A percentile compares a stretch with the other conserved stretches of the same genome.
phyloP scores from a whole-genome alignment of 2,797 vertebrate genomes.

The Chaenodraco wilsoni region DNA sequence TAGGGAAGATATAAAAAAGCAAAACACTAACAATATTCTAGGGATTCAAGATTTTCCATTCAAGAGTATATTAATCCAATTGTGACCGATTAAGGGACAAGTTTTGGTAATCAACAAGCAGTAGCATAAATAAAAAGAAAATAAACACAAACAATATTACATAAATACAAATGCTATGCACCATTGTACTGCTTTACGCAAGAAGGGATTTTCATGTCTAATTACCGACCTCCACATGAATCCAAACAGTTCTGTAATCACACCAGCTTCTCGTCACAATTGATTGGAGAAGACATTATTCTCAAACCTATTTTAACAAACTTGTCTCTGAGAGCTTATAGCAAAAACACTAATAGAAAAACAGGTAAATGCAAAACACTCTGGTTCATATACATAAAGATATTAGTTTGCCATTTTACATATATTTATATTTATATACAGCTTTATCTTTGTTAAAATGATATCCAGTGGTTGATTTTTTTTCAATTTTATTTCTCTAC shows the following conservation, averaged over 20 bases:
- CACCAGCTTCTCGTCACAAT: conserved; percentile 62
- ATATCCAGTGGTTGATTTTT: conserved; percentile 92
- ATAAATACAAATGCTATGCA: conserved; percentile 88
- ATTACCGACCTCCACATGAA: conserved; percentile 69
- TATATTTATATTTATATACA: conserved; percentile 89
- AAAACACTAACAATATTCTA: conserved; percentile 79
- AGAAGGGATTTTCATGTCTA: conserved; percentile 76
- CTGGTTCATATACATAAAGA: conserved; percentile 90
- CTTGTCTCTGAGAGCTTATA: conserved; percentile 84
- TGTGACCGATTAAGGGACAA: conserved; percentile 79
- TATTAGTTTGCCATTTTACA: conserved; percentile 91
- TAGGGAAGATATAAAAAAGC: conserved; percentile 77
- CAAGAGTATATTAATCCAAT: conserved; percentile 81
- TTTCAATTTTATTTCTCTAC: conserved; percentile 83
- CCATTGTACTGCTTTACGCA: conserved; percentile 81
- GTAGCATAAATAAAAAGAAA: conserved; percentile 87
- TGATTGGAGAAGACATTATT: conserved; percentile 72
- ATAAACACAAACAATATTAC: conserved; percentile 82
- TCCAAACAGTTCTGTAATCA: conserved; percentile 66
- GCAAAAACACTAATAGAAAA: conserved; percentile 88
- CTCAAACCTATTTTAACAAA: conserved; percentile 79
- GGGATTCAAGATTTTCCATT: conserved; percentile 82
- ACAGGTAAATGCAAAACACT: conserved; percentile 88
- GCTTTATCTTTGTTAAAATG: conserved; percentile 89
- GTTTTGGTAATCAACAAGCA: conserved; percentile 86